Evolutionary conservation across 2,888 invertebrate species (phyloP).

Genomic region (Dasysyrphus albostriatus): DNA sequence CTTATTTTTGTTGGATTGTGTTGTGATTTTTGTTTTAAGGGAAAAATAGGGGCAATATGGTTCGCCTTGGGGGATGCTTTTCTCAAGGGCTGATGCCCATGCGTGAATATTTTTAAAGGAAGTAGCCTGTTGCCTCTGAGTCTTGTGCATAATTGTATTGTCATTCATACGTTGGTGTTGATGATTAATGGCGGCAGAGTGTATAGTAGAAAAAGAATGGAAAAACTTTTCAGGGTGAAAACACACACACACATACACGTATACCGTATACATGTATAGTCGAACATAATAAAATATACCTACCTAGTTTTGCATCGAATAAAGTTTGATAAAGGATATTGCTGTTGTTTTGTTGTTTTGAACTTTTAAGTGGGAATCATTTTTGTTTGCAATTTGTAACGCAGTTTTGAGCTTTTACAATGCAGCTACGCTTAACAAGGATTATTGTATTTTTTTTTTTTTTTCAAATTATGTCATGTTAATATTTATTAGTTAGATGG

Average conservation of each 20-base stretch:
- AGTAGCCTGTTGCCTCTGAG: slow-evolving; percentile 70
- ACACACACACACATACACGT: background rate
- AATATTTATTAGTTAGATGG: background rate
- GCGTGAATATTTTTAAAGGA: slow-evolving; percentile 35
- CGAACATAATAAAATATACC: slow-evolving; percentile 7
- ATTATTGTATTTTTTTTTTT: slow-evolving; percentile 1
- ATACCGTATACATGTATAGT: background rate
- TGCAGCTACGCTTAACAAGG: slow-evolving; percentile 54
- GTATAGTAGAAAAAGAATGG: background rate
- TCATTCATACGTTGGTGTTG: slow-evolving; percentile 44
- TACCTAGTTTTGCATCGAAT: slow-evolving; percentile 26
- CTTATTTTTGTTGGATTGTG: slow-evolving; percentile 18
- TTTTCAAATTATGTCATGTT: background rate
- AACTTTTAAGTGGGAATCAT: slow-evolving; percentile 13
- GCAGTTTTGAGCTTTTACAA: slow-evolving; percentile 53
- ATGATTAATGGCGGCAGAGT: slow-evolving; percentile 28
- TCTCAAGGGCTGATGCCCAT: slow-evolving; percentile 19
- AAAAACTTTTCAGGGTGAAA: slow-evolving; percentile 39
- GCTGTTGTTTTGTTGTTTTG: slow-evolving; percentile 37
- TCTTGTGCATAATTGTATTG: slow-evolving; percentile 18
- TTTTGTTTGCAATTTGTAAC: slow-evolving; percentile 37
- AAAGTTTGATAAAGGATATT: slow-evolving; percentile 18
- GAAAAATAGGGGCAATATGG: slow-evolving; percentile 64
- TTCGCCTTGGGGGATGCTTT: slow-evolving; percentile 62
- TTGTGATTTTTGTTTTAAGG: slow-evolving; percentile 34